Evolutionary conservation across 2,888 invertebrate species (phyloP).

Genomic region (Leptinotarsa rubiginosa): DNA sequence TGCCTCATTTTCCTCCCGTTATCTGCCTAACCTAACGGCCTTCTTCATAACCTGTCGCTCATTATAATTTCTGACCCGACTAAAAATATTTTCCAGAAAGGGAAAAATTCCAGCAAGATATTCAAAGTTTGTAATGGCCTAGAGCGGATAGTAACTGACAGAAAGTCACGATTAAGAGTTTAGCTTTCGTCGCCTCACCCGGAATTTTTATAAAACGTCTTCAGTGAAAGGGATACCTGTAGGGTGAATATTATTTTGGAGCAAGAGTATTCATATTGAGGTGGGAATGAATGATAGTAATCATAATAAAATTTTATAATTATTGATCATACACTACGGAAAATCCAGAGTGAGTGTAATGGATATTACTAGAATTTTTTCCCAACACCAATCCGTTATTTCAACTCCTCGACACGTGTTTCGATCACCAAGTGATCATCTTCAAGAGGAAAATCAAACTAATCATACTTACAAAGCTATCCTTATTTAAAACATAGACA

Average conservation of each 20-base stretch:
- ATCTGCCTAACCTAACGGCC: background rate
- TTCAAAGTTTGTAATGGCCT: slow-evolving; percentile 40
- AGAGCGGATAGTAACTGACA: slow-evolving; percentile 42
- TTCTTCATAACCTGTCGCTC: background rate
- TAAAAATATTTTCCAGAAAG: background rate
- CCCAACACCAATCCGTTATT: no score
- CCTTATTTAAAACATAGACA: no score
- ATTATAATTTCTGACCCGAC: background rate
- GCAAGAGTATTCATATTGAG: slow-evolving; percentile 23
- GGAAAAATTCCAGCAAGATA: background rate
- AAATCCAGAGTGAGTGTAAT: background rate
- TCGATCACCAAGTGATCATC: no score
- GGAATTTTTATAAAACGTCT: slow-evolving; percentile 45
- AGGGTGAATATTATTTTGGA: slow-evolving; percentile 37
- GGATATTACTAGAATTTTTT: no score
- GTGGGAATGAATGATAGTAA: background rate
- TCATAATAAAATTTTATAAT: background rate
- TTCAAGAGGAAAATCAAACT: no score
- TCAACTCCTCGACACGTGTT: no score
- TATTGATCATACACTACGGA: background rate
- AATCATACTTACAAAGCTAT: no score
- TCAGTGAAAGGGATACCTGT: slow-evolving; percentile 33
- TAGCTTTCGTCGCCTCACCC: slow-evolving; percentile 32
- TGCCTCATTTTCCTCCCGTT: background rate
- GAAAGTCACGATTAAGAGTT: slow-evolving; percentile 44